Percentiles rank a stretch among this genome's conserved stretches.
Conservation (phyloP, 2,888 invertebrate genomes). For the Spisula subtruncata region DNA sequence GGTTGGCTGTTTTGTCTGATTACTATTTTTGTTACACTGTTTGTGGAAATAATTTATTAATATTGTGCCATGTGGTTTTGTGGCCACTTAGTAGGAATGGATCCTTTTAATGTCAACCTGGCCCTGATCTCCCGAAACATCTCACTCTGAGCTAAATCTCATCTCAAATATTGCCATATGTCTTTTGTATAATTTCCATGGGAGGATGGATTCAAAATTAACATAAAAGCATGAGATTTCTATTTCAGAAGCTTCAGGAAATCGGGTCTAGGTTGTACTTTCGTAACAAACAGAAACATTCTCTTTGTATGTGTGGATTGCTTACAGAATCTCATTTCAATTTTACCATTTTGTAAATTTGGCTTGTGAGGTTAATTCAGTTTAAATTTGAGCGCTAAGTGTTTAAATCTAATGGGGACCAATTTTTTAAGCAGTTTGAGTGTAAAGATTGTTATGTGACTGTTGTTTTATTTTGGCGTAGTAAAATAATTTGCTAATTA, state of each 20-base stretch:
- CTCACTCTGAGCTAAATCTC: too few species aligned
- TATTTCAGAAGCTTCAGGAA: too few species aligned
- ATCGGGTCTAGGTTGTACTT: too few species aligned
- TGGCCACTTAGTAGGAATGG: not conserved
- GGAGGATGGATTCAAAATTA: too few species aligned
- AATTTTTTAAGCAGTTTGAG: not conserved
- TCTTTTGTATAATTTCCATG: too few species aligned
- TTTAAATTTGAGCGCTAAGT: too few species aligned
- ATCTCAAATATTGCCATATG: too few species aligned
- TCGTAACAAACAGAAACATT: too few species aligned
- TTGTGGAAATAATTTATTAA: not conserved
- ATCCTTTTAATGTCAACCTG: not conserved
- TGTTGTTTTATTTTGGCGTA: not conserved
- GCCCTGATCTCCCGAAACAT: too few species aligned
- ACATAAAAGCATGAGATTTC: too few species aligned
- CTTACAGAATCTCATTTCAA: not conserved
- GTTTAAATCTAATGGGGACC: not conserved
- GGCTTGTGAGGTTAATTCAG: too few species aligned
- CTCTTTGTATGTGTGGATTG: too few species aligned
- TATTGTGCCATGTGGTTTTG: not conserved
- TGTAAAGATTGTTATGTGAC: not conserved
- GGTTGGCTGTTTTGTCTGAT: not conserved
- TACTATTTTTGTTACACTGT: slow-evolving; percentile 5
- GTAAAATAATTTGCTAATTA: not conserved
- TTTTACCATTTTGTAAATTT: not conserved